Evolutionary conservation across 2,888 invertebrate species (phyloP).

Genomic region (Trachelus troglodyta): DNA sequence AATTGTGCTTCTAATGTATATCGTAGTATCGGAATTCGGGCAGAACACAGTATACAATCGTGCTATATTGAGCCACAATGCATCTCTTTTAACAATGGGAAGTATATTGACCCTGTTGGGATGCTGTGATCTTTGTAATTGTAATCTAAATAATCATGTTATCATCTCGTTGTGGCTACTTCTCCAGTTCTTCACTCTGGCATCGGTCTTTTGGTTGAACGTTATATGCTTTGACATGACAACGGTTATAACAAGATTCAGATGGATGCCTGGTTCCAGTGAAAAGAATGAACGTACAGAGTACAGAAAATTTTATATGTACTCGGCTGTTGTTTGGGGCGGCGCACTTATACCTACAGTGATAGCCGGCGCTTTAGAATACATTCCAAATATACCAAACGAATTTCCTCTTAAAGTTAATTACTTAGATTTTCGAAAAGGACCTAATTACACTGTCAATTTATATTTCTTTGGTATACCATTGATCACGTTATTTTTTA

Average conservation of each 20-base stretch:
- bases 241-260: constrained; percentile 45
- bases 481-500: constrained; percentile 40
- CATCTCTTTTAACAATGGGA: constrained; percentile 43
- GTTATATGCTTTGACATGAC: constrained; percentile 54
- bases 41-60: constrained; percentile 44
- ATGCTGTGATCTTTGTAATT: constrained; percentile 36
- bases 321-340: constrained; percentile 39
- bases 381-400: constrained; percentile 30
- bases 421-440: constrained; percentile 34
- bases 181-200: constrained; percentile 48
- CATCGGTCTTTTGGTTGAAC: constrained; percentile 52
- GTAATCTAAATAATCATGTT: constrained; percentile 27
- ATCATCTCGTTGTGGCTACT: constrained; percentile 39
- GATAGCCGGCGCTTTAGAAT: constrained; percentile 40
- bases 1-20: constrained; percentile 45
- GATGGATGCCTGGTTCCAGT: constrained; percentile 36
- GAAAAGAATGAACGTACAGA: constrained; percentile 31
- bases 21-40: constrained; percentile 41
- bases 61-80: constrained; percentile 46
- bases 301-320: constrained; percentile 35
- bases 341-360: constrained; percentile 38
- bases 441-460: constrained; percentile 41
- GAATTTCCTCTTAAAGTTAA: constrained; percentile 37
- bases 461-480: constrained; percentile 49
- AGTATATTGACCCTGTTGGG: constrained; percentile 37